phyloP scores from a whole-genome alignment of 2,888 invertebrate species.

The Pristionchus japonicus region DNA sequence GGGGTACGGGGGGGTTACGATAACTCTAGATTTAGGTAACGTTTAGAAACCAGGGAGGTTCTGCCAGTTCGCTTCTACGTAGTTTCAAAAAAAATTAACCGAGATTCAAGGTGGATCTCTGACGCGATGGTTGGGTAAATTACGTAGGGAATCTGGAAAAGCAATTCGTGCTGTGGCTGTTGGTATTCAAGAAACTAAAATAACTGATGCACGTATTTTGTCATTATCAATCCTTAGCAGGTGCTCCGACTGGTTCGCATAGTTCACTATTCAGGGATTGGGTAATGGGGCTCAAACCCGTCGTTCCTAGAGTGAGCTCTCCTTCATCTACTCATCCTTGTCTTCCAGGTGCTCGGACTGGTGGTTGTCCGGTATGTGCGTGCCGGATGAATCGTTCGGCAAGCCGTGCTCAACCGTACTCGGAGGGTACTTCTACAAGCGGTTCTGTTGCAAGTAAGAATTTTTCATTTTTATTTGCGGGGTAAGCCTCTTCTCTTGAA shows the following conservation, averaged over 20 bases:
- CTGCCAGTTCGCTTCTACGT: too few relatives aligned
- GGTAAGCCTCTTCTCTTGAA: too few relatives aligned
- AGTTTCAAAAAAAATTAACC: too few relatives aligned
- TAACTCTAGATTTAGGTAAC: neutral
- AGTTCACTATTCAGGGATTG: neutral
- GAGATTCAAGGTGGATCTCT: too few relatives aligned
- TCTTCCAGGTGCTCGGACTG: constrained; percentile 61
- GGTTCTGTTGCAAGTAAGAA: constrained; percentile 67
- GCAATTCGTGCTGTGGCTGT: too few relatives aligned
- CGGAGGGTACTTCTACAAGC: constrained; percentile 68
- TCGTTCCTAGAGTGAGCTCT: neutral
- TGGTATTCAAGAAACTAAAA: too few relatives aligned
- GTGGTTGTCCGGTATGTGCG: constrained; percentile 68
- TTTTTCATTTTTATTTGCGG: neutral
- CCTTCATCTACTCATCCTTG: neutral
- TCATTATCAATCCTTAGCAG: too few relatives aligned
- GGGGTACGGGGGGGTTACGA: neutral
- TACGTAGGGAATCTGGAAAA: too few relatives aligned
- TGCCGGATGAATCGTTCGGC: constrained; percentile 70
- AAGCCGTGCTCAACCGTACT: constrained; percentile 70
- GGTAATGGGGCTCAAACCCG: neutral
- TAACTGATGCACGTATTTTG: too few relatives aligned
- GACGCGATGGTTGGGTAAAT: neutral
- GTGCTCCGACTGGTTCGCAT: too few relatives aligned
- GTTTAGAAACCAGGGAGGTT: neutral